Base-by-base conservation (phyloP, 2,888 invertebrate species). In the Macropis europaea region DNA sequence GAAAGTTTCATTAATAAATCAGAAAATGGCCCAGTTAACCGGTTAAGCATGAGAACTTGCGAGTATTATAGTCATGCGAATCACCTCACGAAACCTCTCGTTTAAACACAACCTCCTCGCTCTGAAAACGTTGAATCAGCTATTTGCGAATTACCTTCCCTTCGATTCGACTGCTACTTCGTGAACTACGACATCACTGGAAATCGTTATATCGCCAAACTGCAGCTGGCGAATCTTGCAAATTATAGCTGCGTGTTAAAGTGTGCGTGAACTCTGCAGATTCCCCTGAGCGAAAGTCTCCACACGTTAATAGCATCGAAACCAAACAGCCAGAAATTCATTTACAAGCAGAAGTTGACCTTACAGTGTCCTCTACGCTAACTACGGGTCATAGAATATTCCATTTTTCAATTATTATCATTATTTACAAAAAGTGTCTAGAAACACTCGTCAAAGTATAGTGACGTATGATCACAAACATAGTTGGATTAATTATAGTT, bases 81-180 rank as follows among this genome's bases (percentile, higher is more conserved):
- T 26, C 22, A 17, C 36, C 2, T 15, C 28, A 4, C 17, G 40
- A 30, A 22, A 45, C 28, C 59, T 62, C 67, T 56, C 61, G 64
- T 61, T 77, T 77, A 66, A 81, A 77, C 68, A 73, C 54, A 60
- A 42, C 52, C 36, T 42, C 40, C 56, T 69, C 75, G 26, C 54
- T 38, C 24, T 50, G 64, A 60, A 83, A 83, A 77, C 75, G 84
- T 84, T 73, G 83, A 82, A 74, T 83, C 84, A 84, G 84, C 83
- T 73, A 74, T 84, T 81, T 68, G 68, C 62, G 68, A 80, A 83
- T 83, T 78, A 80, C 71, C 59, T 64, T 61, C 70, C 59, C 66
- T 67, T 74, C 74, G 71, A 66, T 71, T 73, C 71, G 68, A 42
- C 34, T 32, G 45, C 45, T 57, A 73, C 63, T 67, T 59, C 42